Conservation (phyloP, 2,797 vertebrate species). For the Anguilla obscura region DNA sequence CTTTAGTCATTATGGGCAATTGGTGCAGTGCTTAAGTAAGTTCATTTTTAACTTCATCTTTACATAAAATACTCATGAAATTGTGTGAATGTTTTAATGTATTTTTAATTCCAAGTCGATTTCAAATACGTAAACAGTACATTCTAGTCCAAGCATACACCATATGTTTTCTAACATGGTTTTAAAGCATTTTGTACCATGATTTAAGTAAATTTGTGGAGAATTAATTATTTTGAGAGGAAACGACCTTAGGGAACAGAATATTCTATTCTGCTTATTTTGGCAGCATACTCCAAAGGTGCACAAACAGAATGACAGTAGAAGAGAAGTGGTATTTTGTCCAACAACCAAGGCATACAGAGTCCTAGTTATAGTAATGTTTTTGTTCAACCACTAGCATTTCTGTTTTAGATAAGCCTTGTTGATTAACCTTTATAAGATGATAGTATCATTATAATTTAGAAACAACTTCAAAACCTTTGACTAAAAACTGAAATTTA, state of each 20-base stretch:
- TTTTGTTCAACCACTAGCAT: not conserved
- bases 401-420: not conserved
- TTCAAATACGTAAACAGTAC: too few species aligned
- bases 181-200: not conserved
- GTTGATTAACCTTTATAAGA: not conserved
- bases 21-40: not conserved
- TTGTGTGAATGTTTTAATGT: too few species aligned
- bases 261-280: not conserved
- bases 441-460: not conserved
- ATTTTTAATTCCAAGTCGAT: too few species aligned
- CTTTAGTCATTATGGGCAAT: not conserved
- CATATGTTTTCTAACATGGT: not conserved
- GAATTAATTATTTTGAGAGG: constrained; percentile 24
- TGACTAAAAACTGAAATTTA: not conserved
- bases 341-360: too few species aligned
- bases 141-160: too few species aligned
- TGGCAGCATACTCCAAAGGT: not conserved
- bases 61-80: too few species aligned
- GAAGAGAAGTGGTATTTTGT: too few species aligned
- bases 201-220: constrained; percentile 11
- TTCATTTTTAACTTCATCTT: too few species aligned
- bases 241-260: not conserved
- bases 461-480: not conserved
- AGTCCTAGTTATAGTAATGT: not conserved
- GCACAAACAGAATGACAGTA: constrained; percentile 5